phyloP scores from a whole-genome alignment of 2,113 vertebrate species.

The Tetrax tetrax region DNA sequence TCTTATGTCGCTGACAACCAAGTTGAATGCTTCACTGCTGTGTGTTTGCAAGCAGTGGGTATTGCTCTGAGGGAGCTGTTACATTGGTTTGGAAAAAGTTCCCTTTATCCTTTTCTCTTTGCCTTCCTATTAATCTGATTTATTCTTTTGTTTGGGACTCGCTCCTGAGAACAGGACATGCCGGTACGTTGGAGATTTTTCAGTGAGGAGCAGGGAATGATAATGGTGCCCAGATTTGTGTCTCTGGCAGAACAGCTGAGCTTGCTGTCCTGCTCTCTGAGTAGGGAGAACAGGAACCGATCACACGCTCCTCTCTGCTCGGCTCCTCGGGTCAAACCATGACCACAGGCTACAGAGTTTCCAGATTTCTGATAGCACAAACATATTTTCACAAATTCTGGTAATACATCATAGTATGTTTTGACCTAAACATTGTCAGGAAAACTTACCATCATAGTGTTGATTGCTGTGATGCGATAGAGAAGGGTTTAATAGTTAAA shows the following conservation, averaged over 20 bases:
- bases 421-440: conserved; percentile 64
- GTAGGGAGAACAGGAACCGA: neutral
- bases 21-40: neutral
- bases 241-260: neutral
- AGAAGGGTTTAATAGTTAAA: conserved; percentile 69
- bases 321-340: neutral
- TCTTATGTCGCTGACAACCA: rapidly evolving
- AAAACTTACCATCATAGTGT: conserved; percentile 54
- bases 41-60: neutral
- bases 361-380: neutral
- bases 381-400: neutral
- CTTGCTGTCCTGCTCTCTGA: neutral
- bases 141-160: neutral
- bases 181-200: rapidly evolving
- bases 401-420: conserved; percentile 56
- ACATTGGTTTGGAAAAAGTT: neutral
- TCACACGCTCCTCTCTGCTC: neutral
- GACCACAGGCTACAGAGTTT: neutral
- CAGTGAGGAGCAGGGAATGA: neutral
- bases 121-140: neutral
- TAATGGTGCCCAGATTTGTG: neutral
- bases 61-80: neutral
- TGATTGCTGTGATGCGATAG: conserved; percentile 58
- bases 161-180: neutral
- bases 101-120: neutral